These are phyloP conservation scores for Myiozetetes cayanensis DNA, from an alignment of 2,113 vertebrate genomes.

Conservation along the genomic window DNA sequence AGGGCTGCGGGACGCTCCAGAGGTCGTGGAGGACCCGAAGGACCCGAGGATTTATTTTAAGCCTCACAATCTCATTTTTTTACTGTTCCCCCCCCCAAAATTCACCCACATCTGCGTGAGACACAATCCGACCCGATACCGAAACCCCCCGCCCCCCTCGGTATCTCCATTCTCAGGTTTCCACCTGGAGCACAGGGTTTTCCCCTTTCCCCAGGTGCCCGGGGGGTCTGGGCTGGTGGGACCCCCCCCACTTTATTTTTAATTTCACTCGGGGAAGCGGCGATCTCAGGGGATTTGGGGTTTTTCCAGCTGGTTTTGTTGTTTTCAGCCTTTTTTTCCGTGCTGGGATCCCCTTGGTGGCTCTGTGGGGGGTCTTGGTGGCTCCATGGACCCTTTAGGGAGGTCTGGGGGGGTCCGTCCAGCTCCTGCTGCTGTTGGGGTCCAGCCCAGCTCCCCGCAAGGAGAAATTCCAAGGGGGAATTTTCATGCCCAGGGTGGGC, in stretches of 20 bases:
- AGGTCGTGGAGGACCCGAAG: not conserved
- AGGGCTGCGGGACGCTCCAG: not conserved
- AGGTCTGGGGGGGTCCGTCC: not conserved
- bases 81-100: not conserved
- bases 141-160: not conserved
- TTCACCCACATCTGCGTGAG: not conserved
- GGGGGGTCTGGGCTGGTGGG: not conserved
- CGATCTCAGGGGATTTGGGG: not conserved
- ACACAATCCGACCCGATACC: constrained; percentile 10
- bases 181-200: not conserved
- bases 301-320: not conserved
- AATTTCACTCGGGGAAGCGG: not conserved
- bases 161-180: constrained; percentile 33
- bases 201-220: not conserved
- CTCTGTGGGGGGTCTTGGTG: not conserved
- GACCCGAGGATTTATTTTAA: not conserved
- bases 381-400: not conserved
- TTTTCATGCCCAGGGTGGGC: not conserved
- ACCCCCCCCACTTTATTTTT: not conserved
- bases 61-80: not conserved
- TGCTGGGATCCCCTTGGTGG: not conserved
- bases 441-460: not conserved
- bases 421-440: not conserved
- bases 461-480: not conserved
- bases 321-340: not conserved